phyloP scores from a whole-genome alignment of 2,797 vertebrate species.

The Mus caroli region DNA sequence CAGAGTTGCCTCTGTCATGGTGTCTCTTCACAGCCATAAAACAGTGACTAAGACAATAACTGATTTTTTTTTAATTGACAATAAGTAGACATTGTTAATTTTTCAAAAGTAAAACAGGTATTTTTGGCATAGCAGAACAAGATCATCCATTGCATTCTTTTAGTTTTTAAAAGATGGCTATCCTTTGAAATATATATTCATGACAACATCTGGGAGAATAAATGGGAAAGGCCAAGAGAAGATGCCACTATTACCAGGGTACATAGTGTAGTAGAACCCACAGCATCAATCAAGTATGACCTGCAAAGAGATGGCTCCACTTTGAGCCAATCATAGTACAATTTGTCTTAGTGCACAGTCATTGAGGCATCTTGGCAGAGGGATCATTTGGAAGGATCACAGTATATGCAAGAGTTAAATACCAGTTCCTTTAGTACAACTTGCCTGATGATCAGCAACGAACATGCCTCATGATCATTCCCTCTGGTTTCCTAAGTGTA shows the following conservation, averaged over 20 bases:
- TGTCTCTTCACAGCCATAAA: background rate
- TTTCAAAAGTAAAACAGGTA: background rate
- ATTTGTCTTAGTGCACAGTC: fast-evolving
- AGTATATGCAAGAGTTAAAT: background rate
- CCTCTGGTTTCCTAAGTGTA: background rate
- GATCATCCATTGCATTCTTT: background rate
- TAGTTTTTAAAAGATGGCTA: background rate
- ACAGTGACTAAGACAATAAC: background rate
- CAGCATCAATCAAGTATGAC: background rate
- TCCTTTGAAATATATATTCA: background rate
- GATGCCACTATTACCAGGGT: fast-evolving
- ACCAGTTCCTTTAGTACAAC: background rate
- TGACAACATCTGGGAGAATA: background rate
- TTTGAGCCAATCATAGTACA: background rate
- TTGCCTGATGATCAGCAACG: background rate
- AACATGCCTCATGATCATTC: background rate
- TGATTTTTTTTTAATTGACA: background rate
- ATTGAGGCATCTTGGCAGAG: background rate
- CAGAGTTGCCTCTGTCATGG: background rate
- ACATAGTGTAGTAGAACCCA: background rate
- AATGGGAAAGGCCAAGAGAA: background rate
- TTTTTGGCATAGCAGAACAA: background rate
- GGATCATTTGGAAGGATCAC: background rate
- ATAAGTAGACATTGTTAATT: fast-evolving
- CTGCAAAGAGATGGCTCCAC: background rate